These are phyloP conservation scores for Pteronura brasiliensis DNA, from an alignment of 2,113 vertebrate species.

Conservation along the genomic window DNA sequence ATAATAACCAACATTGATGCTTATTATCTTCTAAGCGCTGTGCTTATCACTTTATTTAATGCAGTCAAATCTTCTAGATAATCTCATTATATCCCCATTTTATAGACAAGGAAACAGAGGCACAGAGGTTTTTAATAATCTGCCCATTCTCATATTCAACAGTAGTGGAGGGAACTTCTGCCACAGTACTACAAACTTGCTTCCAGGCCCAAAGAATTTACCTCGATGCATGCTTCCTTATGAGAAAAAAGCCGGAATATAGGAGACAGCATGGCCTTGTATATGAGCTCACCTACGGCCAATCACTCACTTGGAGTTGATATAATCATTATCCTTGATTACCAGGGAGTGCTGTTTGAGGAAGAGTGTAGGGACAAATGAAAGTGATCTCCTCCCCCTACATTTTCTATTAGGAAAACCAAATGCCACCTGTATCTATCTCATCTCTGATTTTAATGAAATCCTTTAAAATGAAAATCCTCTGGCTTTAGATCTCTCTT, in stretches of 20 bases:
- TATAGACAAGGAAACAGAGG: not conserved
- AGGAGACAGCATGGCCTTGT: not conserved
- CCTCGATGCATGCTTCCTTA: not conserved
- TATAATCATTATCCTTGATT: not conserved
- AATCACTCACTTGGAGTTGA: not conserved
- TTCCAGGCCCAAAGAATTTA: not conserved
- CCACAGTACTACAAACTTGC: not conserved
- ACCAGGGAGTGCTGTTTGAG: not conserved
- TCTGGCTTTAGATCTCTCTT: not conserved
- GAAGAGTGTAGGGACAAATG: not conserved
- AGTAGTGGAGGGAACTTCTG: not conserved
- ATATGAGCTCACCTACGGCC: not conserved
- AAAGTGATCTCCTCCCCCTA: not conserved
- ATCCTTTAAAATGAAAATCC: not conserved
- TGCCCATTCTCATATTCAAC: not conserved
- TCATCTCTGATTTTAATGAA: not conserved
- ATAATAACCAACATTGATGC: not conserved
- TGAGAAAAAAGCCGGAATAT: not conserved
- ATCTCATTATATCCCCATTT: not conserved
- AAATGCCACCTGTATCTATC: not conserved
- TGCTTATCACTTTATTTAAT: not conserved
- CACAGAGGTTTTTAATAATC: not conserved
- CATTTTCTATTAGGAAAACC: not conserved
- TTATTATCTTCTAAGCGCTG: not conserved
- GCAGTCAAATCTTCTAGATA: not conserved